Evolutionary conservation across 1,140 invertebrate genomes (phyloP), one percentile per base, ranked within the genome.

Genomic region (Euura lappo): DNA sequence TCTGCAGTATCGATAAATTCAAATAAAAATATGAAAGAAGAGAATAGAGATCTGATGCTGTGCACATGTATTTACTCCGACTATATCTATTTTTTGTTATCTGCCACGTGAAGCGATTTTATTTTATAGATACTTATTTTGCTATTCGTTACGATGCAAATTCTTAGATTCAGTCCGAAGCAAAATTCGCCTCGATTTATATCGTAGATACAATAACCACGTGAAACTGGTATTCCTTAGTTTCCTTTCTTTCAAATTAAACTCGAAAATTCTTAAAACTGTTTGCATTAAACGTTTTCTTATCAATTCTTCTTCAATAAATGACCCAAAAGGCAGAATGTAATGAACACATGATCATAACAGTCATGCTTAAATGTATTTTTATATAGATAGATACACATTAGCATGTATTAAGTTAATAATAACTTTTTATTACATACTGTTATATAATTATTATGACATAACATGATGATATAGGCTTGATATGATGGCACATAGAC

Each of bases 401-500:
- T 76, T 83, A 72, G 73, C 77, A 76, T 85, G 83, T 85, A 82
- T 28, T 28, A 28, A 28, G 80, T 74, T 84, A 83, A 85, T 85
- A 85, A 85, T 83, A 80, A 82, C 74, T 80, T 83, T 28, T 75
- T 73, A 66, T 85, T 83, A 28, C 28, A 28, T 28, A 79, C 76
- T 69, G 68, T 44, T 76, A 28, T 28, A 28, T 28, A 28, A 28
- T 72, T 71, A 47, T 70, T 84, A 83, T 78, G 79, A 81, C 77
- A 72, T 86, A 87, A 86, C 84, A 86, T 79, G 82, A 84, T 87
- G 85, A 88, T 87, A 88, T 87, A 86, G 84, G 84, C 81, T 86
- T 87, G 86, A 88, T 88, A 88, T 88, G 85, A 85, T 79, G 84
- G 82, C 79, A 81, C 78, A 76, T 80, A 80, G 78, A 78, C 71